Conservation (phyloP, 1,140 invertebrate genomes). For the Ostrea edulis region DNA sequence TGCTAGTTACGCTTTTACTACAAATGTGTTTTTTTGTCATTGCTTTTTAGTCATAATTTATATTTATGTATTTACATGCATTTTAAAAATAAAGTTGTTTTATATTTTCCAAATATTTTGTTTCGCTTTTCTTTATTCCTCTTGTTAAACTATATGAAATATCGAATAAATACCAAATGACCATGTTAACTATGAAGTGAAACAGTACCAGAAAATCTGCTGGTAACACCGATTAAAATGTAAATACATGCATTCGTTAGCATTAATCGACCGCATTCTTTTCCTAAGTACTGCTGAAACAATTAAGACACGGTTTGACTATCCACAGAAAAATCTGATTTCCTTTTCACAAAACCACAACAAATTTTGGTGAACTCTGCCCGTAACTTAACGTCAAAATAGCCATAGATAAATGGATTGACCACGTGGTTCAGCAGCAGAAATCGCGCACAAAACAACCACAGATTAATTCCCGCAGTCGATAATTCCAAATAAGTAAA, state of each 20-base stretch:
- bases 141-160: not conserved
- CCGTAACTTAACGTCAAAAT: constrained; percentile 32
- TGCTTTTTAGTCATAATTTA: not conserved
- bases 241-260: not conserved
- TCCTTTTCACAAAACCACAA: constrained; percentile 1
- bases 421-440: constrained; percentile 45
- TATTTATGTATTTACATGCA: not conserved
- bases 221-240: not conserved
- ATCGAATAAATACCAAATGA: not conserved
- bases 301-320: not conserved
- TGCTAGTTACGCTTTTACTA: not conserved
- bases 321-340: not conserved
- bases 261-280: constrained; percentile 13
- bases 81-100: not conserved
- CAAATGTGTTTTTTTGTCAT: not conserved
- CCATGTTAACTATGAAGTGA: not conserved
- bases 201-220: not conserved
- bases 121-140: not conserved
- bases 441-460: constrained; percentile 16
- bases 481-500: constrained; percentile 26
- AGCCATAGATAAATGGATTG: constrained; percentile 48
- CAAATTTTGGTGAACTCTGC: constrained; percentile 12
- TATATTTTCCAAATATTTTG: not conserved
- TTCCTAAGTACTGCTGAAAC: not conserved
- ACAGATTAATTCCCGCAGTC: not conserved